phyloP scores from a whole-genome alignment of 2,888 invertebrate species.

The Caenorhabditis wallacei region DNA sequence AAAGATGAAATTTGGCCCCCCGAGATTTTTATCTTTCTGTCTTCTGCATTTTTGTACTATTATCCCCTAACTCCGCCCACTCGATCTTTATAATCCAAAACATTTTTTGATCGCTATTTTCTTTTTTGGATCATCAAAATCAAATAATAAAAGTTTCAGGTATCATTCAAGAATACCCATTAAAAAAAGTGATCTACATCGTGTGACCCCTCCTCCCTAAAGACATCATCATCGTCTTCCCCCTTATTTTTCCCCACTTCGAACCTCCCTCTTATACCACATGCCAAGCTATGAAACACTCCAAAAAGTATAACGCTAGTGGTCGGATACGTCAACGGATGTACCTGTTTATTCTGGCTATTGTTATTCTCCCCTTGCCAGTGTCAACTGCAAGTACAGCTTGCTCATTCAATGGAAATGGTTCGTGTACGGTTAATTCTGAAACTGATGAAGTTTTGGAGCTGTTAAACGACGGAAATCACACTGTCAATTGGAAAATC shows the following conservation, averaged over 20 bases:
- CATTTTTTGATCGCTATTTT: neutral
- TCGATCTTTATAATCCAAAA: slow-evolving; percentile 8
- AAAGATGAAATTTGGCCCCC: slow-evolving; percentile 23
- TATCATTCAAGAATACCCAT: slow-evolving; percentile 9
- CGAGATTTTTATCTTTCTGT: slow-evolving; percentile 20
- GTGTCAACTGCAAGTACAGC: neutral
- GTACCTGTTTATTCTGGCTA: neutral
- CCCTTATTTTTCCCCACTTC: neutral
- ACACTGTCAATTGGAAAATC: slow-evolving; percentile 39
- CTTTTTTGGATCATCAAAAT: neutral
- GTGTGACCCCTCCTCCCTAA: slow-evolving; percentile 44
- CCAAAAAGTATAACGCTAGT: slow-evolving; percentile 31
- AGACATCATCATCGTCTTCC: slow-evolving; percentile 22
- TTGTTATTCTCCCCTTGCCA: neutral
- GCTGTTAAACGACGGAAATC: slow-evolving; percentile 3
- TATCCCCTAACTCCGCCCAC: slow-evolving; percentile 12
- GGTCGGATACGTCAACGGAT: slow-evolving; percentile 13
- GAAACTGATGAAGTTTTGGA: slow-evolving; percentile 16
- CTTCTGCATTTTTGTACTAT: slow-evolving; percentile 45
- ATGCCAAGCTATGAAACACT: slow-evolving; percentile 41
- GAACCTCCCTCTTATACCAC: slow-evolving; percentile 14
- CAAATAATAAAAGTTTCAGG: neutral
- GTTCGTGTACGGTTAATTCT: slow-evolving; percentile 6
- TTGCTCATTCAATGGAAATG: slow-evolving; percentile 46
- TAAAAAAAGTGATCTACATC: neutral